Percentiles rank a stretch among this genome's conserved stretches.
These are phyloP conservation scores for Suncus etruscus DNA, from an alignment of 2,113 vertebrate species.

Conservation along the genomic window DNA sequence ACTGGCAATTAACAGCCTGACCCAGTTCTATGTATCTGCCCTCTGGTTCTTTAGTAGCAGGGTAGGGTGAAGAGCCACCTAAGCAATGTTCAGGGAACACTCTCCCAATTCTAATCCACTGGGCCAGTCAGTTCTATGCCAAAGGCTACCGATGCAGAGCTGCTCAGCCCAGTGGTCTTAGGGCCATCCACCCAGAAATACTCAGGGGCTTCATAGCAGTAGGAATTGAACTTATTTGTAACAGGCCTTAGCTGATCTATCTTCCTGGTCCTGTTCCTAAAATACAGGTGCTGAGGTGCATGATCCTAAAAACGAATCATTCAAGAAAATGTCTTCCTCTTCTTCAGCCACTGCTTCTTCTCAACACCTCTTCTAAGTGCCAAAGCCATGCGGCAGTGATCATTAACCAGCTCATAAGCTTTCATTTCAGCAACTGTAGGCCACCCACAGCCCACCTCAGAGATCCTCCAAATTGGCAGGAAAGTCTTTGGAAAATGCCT, in stretches of 20 bases:
- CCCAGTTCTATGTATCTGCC: background rate
- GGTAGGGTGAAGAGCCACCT: too few species aligned
- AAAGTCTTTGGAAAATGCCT: background rate
- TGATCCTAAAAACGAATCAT: background rate
- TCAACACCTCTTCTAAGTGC: background rate
- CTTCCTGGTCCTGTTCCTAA: background rate
- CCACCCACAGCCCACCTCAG: background rate
- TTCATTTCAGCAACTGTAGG: background rate
- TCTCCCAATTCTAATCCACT: too few species aligned
- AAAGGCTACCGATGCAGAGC: too few species aligned
- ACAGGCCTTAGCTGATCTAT: too few species aligned
- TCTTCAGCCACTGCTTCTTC: background rate
- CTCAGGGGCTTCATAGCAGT: too few species aligned
- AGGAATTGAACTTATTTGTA: too few species aligned
- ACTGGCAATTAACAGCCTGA: background rate
- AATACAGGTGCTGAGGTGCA: conserved; percentile 6
- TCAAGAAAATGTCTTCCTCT: conserved; percentile 5
- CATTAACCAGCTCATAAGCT: background rate
- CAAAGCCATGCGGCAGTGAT: background rate
- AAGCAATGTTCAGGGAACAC: too few species aligned
- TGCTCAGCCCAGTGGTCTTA: too few species aligned
- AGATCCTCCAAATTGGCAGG: background rate
- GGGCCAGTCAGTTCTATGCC: too few species aligned
- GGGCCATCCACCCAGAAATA: too few species aligned
- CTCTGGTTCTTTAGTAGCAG: background rate